A percentile compares a stretch with the other conserved stretches of the same genome.
Conservation (phyloP, 1,140 invertebrate genomes). For the Ceratosolen solmsi region DNA sequence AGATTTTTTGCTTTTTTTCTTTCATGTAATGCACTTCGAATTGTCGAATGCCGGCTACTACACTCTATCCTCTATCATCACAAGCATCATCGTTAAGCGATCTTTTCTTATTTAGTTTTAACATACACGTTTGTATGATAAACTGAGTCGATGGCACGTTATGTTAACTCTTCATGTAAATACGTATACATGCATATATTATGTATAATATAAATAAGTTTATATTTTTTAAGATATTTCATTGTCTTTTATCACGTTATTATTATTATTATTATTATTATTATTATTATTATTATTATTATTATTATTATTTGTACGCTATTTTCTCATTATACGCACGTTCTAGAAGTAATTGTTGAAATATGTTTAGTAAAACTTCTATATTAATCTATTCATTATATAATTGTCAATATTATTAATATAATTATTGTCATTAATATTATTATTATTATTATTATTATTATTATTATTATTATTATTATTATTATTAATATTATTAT, state of each 20-base stretch:
- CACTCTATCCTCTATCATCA: conserved; percentile 51
- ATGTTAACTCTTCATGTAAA: conserved; percentile 70
- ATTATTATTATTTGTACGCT: conserved; percentile 56
- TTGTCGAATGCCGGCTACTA: conserved; percentile 41
- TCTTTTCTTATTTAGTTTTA: conserved; percentile 59
- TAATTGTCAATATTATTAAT: conserved; percentile 60
- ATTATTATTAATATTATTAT: no score
- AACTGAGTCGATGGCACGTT: conserved; percentile 67
- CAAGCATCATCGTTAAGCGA: conserved; percentile 55
- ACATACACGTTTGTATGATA: conserved; percentile 64
- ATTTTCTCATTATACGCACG: conserved; percentile 55
- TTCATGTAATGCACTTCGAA: conserved; percentile 40
- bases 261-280: conserved; percentile 53
- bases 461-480: conserved; percentile 57
- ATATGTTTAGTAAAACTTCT: conserved; percentile 61
- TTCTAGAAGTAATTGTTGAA: conserved; percentile 62
- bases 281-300: conserved; percentile 57
- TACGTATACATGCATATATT: conserved; percentile 67
- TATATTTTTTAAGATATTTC: conserved; percentile 67
- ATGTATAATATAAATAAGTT: conserved; percentile 63
- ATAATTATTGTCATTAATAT: conserved; percentile 59
- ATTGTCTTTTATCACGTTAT: conserved; percentile 55
- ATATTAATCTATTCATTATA: conserved; percentile 54
- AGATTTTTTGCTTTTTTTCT: conserved; percentile 45
- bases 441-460: conserved; percentile 52